Base-by-base conservation (phyloP, 2,113 vertebrate genomes). In the Oryzias woworae region DNA sequence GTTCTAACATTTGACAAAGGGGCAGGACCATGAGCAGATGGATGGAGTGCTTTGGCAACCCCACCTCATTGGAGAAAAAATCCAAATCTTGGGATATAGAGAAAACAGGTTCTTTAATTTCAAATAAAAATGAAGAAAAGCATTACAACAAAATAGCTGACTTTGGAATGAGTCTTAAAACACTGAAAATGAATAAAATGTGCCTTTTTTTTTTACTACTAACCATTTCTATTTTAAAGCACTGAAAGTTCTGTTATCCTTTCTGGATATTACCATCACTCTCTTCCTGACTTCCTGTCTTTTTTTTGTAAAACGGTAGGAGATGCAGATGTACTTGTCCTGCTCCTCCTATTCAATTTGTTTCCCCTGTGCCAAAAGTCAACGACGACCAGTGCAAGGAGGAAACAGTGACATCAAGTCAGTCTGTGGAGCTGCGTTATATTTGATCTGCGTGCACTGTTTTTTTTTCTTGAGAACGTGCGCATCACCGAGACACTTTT, bases 261-360 rank as follows among this genome's bases (percentile, higher is more conserved):
- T 20, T 20, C 20, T 20, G 3, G 43, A 44, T 44, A 44, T 44
- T 15, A 44, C 43, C 43, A 8, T 44, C 43, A 44, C 43, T 44
- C 43, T 44, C 43, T 15, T 44, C 12, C 43, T 44, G 43, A 44
- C 43, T n/a, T n/a, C n/a, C n/a, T 44, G 43, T 44, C 43, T 44
- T 44, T 44, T 1, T 20, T 47, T 47, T 47, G 5, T 17, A 47
- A 47, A 47, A 47, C 46, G 17, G 14, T 47, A 1, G 46, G 46
- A 47, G 46, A 47, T 47, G 46, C 46, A 47, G 46, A n/a, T 4
- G 46, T 47, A 47, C 17, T 47, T 47, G 14, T 47, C 46, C 46
- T 17, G 46, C 46, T 47, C 46, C 46, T 47, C n/a, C 46, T 47
- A 47, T 47, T 47, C 17, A 47, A 47, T 47, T 47, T 47, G 46